Evolutionary conservation across 2,797 vertebrate species (phyloP).

Genomic region (Sebastes hubbsi): DNA sequence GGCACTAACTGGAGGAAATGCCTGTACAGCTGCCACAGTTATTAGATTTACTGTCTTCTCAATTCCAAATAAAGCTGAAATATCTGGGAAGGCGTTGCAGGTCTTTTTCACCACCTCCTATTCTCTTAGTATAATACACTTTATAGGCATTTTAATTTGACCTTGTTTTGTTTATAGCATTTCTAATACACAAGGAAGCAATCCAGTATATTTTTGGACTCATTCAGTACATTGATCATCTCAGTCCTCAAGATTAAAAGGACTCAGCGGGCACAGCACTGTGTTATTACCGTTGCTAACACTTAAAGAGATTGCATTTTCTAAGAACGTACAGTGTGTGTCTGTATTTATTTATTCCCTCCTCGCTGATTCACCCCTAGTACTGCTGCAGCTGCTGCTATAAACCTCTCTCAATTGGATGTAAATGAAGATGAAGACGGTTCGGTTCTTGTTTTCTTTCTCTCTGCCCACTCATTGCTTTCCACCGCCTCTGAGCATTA

Average conservation of each 20-base stretch:
- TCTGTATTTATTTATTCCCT: constrained; percentile 16
- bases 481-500: constrained; percentile 14
- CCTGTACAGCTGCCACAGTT: not conserved
- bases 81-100: not conserved
- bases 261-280: not conserved
- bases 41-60: not conserved
- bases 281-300: constrained; percentile 20
- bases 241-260: not conserved
- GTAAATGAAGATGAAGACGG: constrained; percentile 35
- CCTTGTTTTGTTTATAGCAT: not conserved
- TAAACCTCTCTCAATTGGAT: constrained; percentile 28
- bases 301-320: constrained; percentile 42
- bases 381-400: constrained; percentile 5
- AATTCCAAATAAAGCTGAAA: not conserved
- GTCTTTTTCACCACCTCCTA: not conserved
- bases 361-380: not conserved
- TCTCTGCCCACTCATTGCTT: constrained; percentile 7
- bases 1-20: not conserved
- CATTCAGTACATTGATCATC: not conserved
- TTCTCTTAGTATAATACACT: not conserved
- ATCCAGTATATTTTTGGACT: not conserved
- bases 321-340: not conserved
- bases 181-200: not conserved
- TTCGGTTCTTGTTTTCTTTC: constrained; percentile 14
- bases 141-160: not conserved